Evolutionary conservation across 2,113 vertebrate genomes (phyloP).

Genomic region (Lathamus discolor): DNA sequence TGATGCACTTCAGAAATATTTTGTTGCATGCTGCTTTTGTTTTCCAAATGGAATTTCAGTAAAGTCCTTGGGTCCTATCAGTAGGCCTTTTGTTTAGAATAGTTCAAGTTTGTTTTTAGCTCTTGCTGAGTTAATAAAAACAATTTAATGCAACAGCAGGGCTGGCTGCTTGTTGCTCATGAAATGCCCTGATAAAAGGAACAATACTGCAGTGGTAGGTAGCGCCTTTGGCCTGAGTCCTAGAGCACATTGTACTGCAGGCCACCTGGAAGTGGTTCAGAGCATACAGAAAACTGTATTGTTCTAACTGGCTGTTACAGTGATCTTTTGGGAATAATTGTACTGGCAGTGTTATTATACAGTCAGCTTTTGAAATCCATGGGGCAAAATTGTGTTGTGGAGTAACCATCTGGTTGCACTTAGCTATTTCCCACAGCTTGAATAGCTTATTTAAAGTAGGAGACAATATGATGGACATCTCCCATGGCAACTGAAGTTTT

Average conservation of each 20-base stretch:
- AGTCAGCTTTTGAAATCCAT: not conserved
- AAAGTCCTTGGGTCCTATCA: not conserved
- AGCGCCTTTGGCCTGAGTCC: not conserved
- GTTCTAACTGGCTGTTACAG: not conserved
- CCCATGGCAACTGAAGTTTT: not conserved
- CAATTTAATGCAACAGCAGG: not conserved
- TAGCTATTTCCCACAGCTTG: not conserved
- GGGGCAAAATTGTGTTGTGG: not conserved
- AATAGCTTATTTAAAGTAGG: not conserved
- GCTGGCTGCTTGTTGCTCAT: not conserved
- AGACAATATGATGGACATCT: not conserved
- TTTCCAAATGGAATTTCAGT: not conserved
- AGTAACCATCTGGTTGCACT: not conserved
- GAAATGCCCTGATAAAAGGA: not conserved
- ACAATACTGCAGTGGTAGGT: not conserved
- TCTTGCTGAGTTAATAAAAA: not conserved
- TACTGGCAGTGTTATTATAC: not conserved
- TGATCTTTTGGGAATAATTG: not conserved
- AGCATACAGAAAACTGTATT: not conserved
- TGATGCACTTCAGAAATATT: not conserved
- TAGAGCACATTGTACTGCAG: not conserved
- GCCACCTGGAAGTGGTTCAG: not conserved
- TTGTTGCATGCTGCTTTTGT: not conserved
- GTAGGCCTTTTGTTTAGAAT: not conserved
- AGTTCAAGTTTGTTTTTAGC: not conserved